phyloP scores from a whole-genome alignment of 2,888 invertebrate genomes.

The Hermaeophaga mercurialis region DNA sequence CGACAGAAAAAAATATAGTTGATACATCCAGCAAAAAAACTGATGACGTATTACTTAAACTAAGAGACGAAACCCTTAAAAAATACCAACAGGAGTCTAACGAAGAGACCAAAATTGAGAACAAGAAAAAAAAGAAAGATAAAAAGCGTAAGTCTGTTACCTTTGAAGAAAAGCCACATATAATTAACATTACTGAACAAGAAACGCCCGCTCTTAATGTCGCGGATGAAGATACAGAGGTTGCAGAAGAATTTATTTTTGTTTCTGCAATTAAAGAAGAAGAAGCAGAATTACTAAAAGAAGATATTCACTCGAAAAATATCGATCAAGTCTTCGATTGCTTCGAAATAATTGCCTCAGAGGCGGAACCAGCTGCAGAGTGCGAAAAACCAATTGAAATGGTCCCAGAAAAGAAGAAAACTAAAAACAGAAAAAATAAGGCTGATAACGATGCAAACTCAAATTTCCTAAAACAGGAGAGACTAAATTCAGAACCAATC shows the following conservation, averaged over 20 bases:
- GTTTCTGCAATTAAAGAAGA: slow-evolving; percentile 36
- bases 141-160: slow-evolving; percentile 52
- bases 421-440: not conserved
- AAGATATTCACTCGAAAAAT: slow-evolving; percentile 3
- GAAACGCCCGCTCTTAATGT: slow-evolving; percentile 21
- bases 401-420: slow-evolving; percentile 6
- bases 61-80: slow-evolving; percentile 28
- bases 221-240: slow-evolving; percentile 39
- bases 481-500: not conserved
- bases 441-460: not conserved
- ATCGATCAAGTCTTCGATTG: slow-evolving; percentile 19
- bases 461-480: not conserved
- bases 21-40: slow-evolving; percentile 7
- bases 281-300: slow-evolving; percentile 22
- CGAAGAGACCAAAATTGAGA: slow-evolving; percentile 21
- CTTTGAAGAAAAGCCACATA: slow-evolving; percentile 50
- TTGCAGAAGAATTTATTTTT: slow-evolving; percentile 46
- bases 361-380: not conserved
- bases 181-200: slow-evolving; percentile 41
- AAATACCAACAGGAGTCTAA: slow-evolving; percentile 23
- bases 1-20: not conserved
- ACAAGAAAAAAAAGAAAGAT: slow-evolving; percentile 36
- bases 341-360: slow-evolving; percentile 10
- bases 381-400: not conserved
- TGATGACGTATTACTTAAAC: slow-evolving; percentile 14